Conservation (phyloP, 2,797 vertebrate species). For the Amniataba percoides region DNA sequence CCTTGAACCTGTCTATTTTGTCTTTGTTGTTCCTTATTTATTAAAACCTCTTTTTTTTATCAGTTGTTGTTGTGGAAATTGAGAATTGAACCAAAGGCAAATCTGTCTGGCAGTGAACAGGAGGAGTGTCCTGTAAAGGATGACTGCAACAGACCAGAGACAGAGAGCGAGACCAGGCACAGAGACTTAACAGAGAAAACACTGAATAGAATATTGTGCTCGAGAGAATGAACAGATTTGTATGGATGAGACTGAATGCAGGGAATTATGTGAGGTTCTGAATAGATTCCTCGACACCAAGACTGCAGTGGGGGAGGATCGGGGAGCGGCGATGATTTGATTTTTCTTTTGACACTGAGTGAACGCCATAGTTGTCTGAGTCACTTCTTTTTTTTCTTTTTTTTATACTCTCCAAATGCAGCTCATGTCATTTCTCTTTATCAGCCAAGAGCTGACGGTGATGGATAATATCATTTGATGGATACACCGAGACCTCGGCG, state of each 20-base stretch:
- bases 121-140: slow-evolving; percentile 58
- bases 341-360: slow-evolving; percentile 53
- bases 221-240: slow-evolving; percentile 62
- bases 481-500: slow-evolving; percentile 41
- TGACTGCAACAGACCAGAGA: slow-evolving; percentile 59
- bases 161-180: slow-evolving; percentile 54
- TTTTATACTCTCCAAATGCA: slow-evolving; percentile 48
- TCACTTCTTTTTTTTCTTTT: slow-evolving; percentile 10
- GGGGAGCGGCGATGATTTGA: slow-evolving; percentile 35
- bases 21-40: slow-evolving; percentile 35
- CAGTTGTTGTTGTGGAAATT: slow-evolving; percentile 28
- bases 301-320: slow-evolving; percentile 34
- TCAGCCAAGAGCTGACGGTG: slow-evolving; percentile 58
- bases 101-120: slow-evolving; percentile 49
- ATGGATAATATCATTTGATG: slow-evolving; percentile 73
- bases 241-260: slow-evolving; percentile 60
- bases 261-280: slow-evolving; percentile 63
- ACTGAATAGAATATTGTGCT: slow-evolving; percentile 66
- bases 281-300: slow-evolving; percentile 66
- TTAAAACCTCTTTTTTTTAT: slow-evolving; percentile 39
- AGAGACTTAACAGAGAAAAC: slow-evolving; percentile 54
- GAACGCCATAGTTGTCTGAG: slow-evolving; percentile 47
- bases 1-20: slow-evolving; percentile 15
- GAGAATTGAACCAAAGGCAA: slow-evolving; percentile 44
- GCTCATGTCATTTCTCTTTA: slow-evolving; percentile 61